These are phyloP conservation scores for Chrysochloris asiatica DNA, from an alignment of 2,113 vertebrate genomes.

Conservation along the genomic window DNA sequence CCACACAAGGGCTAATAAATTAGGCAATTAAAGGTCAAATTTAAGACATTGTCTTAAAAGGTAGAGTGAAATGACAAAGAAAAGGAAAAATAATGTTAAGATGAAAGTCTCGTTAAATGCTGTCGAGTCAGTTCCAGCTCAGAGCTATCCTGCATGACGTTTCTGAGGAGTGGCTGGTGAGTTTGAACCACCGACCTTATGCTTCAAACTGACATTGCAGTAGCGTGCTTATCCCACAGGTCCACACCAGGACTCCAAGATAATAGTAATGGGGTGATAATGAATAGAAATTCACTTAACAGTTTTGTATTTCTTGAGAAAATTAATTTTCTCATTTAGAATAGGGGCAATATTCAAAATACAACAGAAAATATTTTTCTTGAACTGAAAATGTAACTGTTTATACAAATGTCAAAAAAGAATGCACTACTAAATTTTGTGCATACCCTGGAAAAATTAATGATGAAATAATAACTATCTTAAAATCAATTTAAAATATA, in stretches of 20 bases:
- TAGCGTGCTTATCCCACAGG: too few relatives aligned
- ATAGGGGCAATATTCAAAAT: neutral
- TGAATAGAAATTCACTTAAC: neutral
- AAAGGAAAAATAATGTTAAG: neutral
- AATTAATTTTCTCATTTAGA: neutral
- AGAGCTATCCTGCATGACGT: too few relatives aligned
- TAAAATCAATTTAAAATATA: neutral
- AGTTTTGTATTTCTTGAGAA: constrained; percentile 32
- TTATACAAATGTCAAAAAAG: neutral
- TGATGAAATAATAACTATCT: neutral
- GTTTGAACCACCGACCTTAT: too few relatives aligned
- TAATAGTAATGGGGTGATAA: neutral
- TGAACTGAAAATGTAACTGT: neutral
- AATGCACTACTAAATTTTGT: neutral
- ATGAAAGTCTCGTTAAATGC: too few relatives aligned
- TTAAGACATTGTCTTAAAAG: neutral
- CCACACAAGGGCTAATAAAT: too few relatives aligned
- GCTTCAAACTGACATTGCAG: too few relatives aligned
- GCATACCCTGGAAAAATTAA: neutral
- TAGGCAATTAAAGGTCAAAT: neutral
- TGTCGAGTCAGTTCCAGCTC: too few relatives aligned
- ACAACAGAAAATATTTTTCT: neutral
- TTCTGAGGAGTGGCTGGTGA: too few relatives aligned
- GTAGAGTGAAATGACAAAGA: neutral
- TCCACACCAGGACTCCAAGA: too few relatives aligned